Base-by-base conservation (phyloP, 1,140 invertebrate genomes). In the Drosophila biarmipes region DNA sequence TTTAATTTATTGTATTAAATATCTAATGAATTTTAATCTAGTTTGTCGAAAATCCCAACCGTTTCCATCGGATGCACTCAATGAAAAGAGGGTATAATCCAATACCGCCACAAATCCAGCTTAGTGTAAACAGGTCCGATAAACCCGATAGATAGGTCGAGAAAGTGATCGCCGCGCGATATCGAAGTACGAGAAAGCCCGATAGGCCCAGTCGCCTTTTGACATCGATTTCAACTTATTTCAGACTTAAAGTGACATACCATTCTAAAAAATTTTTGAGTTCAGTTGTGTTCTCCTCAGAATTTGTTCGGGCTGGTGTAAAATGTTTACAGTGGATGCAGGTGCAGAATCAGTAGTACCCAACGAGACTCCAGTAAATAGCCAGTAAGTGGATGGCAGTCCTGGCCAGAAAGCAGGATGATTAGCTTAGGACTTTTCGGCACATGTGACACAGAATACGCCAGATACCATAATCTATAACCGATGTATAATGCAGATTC, bases 321-420 rank as follows among this genome's bases (percentile, higher is more conserved):
- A 81, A 31, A 82, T 82, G 80, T 78, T 76, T 31, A 75, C 59
- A 68, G 42, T 71, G 29, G 72, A 69, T 56, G 67, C 68, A n/a
- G 34, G 34, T 59, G 31, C 55, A 59, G 43, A 40, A 11, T 27
- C 37, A 19, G 34, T 37, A 51, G 37, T 15, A 19, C 35, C 37
- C 6, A 54, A 15, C 46, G 35, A 56, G 3, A 29, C 29, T 21
- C 29, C 21, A 40, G 56, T 37, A 12, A 64, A 54, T 35, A 84
- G 79, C 38, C 80, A 84, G 80, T 84, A 58, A 78, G 80, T 84
- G 46, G 2, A 37, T 6, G 15, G 27, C 4, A 43, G 8, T 49
- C 17, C 19, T 38, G 21, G 46, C 35, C 4, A 27, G n/a, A 57
- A 52, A 31, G 17, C 5, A 27, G 37, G 43, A 21, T n/a, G 37